Evolutionary conservation across 92 coral and sea anemone species (phyloP), one percentile per base, ranked within the genome.

Genomic region (Paramuricea clavata): DNA sequence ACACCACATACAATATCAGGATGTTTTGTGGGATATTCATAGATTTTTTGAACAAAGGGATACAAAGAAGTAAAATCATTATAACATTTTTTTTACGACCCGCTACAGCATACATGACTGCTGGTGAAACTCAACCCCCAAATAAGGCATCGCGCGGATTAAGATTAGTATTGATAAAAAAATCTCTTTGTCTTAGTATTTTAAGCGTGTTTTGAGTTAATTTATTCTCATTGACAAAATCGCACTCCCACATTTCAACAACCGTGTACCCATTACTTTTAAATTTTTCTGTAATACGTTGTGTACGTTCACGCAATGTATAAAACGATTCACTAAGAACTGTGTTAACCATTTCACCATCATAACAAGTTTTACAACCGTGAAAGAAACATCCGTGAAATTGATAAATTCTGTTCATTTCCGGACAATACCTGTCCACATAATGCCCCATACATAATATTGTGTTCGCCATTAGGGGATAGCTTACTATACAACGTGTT

Each of bases 381-480:
- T n/a, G n/a, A n/a, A n/a, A n/a, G n/a, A n/a, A n/a, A n/a, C n/a
- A n/a, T n/a, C n/a, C n/a, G n/a, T n/a, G n/a, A n/a, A n/a, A n/a
- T n/a, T n/a, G n/a, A n/a, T n/a, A n/a, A n/a, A n/a, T n/a, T n/a
- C 33, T 28, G 23, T 13, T 28, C n/a, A n/a, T n/a, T n/a, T n/a
- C n/a, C n/a, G n/a, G n/a, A 35, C 78, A 72, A 72, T 26, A 72
- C 9, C 78, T 44, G 33, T 72, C 78, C 22, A 72, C 78, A 34
- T 72, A 72, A 35, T 44, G 78, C 22, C 49, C 78, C n/a, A n/a
- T n/a, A n/a, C 33, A 72, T 36, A 72, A 72, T 72, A 22, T 72
- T 72, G 32, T 41, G 43, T 71, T 71, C 77, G 32, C 77, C 77
- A 71, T 71, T n/a, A n/a, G n/a, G n/a, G n/a, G n/a, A n/a, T n/a